These are phyloP conservation scores for Thelaira solivaga DNA, from an alignment of 2,888 invertebrate species.

Conservation along the genomic window DNA sequence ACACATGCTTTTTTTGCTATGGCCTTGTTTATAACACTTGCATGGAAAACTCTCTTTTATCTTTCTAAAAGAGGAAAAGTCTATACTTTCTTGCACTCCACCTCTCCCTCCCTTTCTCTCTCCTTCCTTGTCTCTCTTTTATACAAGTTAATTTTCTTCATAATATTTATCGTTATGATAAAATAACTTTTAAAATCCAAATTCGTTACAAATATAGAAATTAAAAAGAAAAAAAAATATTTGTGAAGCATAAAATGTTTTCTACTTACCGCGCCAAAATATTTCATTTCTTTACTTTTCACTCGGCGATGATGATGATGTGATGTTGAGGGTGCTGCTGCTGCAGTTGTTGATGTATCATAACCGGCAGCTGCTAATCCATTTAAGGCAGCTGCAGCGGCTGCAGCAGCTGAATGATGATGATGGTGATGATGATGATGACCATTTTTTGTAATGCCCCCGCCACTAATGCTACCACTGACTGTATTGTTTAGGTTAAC, in stretches of 20 bases:
- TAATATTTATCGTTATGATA: no score
- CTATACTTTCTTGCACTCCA: no score
- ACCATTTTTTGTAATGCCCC: conserved; percentile 68
- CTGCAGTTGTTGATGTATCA: conserved; percentile 63
- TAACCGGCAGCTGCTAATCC: conserved; percentile 62
- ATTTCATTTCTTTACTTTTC: conserved; percentile 76
- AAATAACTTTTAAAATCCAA: no score
- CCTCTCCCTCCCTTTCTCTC: no score
- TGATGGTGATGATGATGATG: conserved; percentile 49
- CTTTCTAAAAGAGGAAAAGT: no score
- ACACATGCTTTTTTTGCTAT: no score
- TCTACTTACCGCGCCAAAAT: conserved; percentile 75
- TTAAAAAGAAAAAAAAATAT: background rate
- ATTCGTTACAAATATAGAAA: no score
- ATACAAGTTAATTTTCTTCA: no score
- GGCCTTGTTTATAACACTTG: no score
- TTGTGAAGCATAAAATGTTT: no score
- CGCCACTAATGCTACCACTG: conserved; percentile 64
- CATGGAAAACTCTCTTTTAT: no score
- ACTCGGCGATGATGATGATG: conserved; percentile 73
- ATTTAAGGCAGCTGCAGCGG: conserved; percentile 62
- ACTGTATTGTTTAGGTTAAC: conserved; percentile 48
- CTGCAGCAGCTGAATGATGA: conserved; percentile 64
- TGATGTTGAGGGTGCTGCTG: conserved; percentile 65
- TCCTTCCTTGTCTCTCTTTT: no score